Conservation (phyloP, 2,797 vertebrate species). For the Hybognathus amarus region DNA sequence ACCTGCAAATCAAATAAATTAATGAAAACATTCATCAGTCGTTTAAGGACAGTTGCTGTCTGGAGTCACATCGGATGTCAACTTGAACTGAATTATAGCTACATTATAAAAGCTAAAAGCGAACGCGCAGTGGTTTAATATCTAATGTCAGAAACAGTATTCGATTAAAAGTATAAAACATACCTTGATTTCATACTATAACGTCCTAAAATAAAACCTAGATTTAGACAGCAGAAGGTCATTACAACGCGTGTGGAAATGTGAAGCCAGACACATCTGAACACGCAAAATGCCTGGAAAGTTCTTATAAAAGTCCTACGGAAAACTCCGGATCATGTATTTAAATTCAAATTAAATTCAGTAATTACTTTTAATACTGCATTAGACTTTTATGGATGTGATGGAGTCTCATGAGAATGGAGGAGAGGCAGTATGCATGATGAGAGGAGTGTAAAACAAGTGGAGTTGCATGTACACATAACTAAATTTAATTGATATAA, state of each 20-base stretch:
- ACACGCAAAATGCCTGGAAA: not conserved
- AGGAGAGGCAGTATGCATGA: no score
- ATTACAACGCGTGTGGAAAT: not conserved
- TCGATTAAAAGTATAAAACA: not conserved
- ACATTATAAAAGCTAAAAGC: not conserved
- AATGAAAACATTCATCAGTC: not conserved
- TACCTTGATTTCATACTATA: constrained; percentile 15
- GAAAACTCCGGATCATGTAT: constrained; percentile 8
- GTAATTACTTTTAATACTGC: no score
- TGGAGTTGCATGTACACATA: not conserved
- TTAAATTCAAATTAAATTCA: not conserved
- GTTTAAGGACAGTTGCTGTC: not conserved
- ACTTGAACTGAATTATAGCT: not conserved
- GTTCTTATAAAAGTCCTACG: constrained; percentile 34
- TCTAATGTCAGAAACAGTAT: not conserved
- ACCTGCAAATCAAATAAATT: constrained; percentile 33
- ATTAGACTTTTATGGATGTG: not conserved
- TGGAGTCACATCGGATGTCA: not conserved
- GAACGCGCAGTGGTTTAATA: not conserved
- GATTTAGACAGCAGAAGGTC: constrained; percentile 24
- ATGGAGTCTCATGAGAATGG: not conserved
- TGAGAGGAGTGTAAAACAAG: not conserved
- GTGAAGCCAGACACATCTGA: constrained; percentile 16
- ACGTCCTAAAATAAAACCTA: not conserved
- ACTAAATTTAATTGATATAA: not conserved